Percentiles rank a stretch among this genome's conserved stretches.
phyloP scores from a whole-genome alignment of 30 jellyfish, hydroid and myxozoan genomes.

The Turritopsis dohrnii region DNA sequence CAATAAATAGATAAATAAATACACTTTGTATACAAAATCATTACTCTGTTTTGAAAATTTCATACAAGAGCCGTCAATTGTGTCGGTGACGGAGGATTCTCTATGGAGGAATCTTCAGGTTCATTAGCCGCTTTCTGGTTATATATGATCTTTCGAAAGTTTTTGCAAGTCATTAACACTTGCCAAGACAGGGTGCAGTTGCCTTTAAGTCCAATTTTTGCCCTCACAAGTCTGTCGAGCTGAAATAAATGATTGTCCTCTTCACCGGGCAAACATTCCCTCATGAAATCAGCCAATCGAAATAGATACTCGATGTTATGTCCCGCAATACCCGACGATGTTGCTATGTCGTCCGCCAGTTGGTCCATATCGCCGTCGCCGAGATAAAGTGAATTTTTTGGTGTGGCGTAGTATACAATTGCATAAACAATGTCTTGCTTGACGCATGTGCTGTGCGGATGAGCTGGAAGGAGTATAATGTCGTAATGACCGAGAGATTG shows the following conservation, averaged over 20 bases:
- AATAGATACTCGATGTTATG: constrained; percentile 76
- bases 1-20: background rate
- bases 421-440: constrained; percentile 20
- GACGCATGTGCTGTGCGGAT: background rate
- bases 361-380: constrained; percentile 44
- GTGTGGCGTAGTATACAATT: constrained; percentile 66
- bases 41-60: background rate
- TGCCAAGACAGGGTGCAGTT: constrained; percentile 55
- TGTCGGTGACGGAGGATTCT: background rate
- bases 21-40: background rate
- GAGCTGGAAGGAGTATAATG: constrained; percentile 30
- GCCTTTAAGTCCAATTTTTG: constrained; percentile 49
- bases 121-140: background rate
- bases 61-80: background rate
- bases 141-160: background rate
- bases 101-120: background rate
- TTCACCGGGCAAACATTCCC: constrained; percentile 38
- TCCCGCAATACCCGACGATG: constrained; percentile 62
- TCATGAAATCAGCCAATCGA: constrained; percentile 75
- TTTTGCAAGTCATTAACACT: background rate
- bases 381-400: constrained; percentile 41
- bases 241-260: constrained; percentile 64
- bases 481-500: constrained; percentile 61
- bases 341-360: constrained; percentile 46
- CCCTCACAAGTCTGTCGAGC: constrained; percentile 54